Evolutionary conservation across 2,888 invertebrate species (phyloP).

Genomic region (Hydropsyche betteni): DNA sequence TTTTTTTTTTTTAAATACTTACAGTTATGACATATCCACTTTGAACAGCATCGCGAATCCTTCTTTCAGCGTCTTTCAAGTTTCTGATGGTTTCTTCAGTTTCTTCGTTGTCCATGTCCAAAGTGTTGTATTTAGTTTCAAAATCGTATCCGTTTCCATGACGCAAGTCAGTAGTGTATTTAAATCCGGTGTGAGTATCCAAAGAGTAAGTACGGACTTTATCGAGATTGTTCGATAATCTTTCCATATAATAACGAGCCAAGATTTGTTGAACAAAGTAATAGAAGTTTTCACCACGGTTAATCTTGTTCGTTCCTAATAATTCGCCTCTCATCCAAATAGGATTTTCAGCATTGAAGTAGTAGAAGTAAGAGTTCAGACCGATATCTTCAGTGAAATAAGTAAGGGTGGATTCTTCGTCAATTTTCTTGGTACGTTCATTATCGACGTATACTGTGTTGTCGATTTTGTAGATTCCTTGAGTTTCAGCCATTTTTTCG

Average conservation of each 20-base stretch:
- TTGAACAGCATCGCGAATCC: constrained; percentile 61
- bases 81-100: constrained; percentile 56
- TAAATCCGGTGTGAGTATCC: constrained; percentile 61
- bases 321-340: constrained; percentile 70
- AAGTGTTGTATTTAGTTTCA: constrained; percentile 66
- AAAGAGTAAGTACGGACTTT: constrained; percentile 68
- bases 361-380: constrained; percentile 73
- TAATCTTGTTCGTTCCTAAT: constrained; percentile 63
- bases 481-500: constrained; percentile 57
- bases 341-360: constrained; percentile 70
- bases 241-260: constrained; percentile 76
- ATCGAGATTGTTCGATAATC: constrained; percentile 71
- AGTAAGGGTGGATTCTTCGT: constrained; percentile 67
- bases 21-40: constrained; percentile 56
- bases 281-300: constrained; percentile 73
- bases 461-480: constrained; percentile 57
- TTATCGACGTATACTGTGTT: constrained; percentile 53
- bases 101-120: constrained; percentile 59
- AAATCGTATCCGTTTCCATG: constrained; percentile 70
- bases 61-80: constrained; percentile 56
- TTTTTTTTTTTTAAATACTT: constrained; percentile 12
- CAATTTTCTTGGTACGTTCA: constrained; percentile 59
- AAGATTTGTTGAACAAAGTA: constrained; percentile 73
- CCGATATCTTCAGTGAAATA: constrained; percentile 79
- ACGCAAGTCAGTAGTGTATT: constrained; percentile 70